Evolutionary conservation across 2,797 vertebrate species (phyloP), one percentile per base, ranked within the genome.

Genomic region (Heterohyrax brucei): DNA sequence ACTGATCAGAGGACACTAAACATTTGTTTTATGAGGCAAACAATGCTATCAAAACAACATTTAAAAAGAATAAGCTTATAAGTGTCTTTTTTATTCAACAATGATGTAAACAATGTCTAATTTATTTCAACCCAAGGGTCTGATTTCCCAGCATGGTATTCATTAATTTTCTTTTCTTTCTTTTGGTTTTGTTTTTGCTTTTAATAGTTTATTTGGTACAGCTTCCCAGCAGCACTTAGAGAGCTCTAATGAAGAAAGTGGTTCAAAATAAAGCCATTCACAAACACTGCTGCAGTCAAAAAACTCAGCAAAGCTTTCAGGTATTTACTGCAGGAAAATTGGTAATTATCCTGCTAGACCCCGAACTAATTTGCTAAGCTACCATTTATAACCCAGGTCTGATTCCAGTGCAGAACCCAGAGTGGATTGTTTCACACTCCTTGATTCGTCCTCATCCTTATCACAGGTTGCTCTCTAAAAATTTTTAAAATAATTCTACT

Each of bases 21-120:
- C 66, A 96, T 98, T 98, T 97, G 53, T 95, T 98, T 97, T 96
- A 97, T 95, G 89, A 98, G 76, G 70, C 94, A 97, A 97, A 95
- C 62, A 75, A 82, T 91, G 62, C 72, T 98, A 97, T 97, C 46
- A 96, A 96, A 44, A 68, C 77, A 90, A 30, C n/a, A 93, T 95
- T 97, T 97, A 94, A 97, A 95, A 97, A 3, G 13, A 95, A 95
- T 39, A 6, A 81, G 53, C 56, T 89, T 95, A 30, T 93, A 95
- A 97, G 85, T 96, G 26, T 33, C 39, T 50, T 66, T 62, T 87
- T 83, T 83, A 96, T 96, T 91, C 59, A 97, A 24, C 30, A 95
- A 30, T 81, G 86, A 70, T 95, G 4, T 94, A 96, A 98, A 96
- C 62, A 95, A 83, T 48, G 1, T 28, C 22, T 96, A 96, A 97